Evolutionary conservation across 2,888 invertebrate species (phyloP), one percentile per base, ranked within the genome.

Genomic region (Plebejus melissa): DNA sequence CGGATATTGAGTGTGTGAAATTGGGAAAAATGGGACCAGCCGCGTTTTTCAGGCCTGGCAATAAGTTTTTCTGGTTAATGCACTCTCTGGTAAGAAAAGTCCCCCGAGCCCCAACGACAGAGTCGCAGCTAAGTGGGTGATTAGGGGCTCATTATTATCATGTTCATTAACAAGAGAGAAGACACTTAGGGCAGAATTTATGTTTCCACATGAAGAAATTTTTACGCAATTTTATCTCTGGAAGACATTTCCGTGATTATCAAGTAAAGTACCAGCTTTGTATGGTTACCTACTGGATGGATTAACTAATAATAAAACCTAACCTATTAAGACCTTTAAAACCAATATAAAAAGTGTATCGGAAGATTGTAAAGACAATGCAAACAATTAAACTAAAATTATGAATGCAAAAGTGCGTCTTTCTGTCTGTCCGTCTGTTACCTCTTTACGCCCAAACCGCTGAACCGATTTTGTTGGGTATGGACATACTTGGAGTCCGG

Each of bases 71-170:
- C 65, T 36, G 32, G 32, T 65, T 13, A 65, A 36, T 36, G 32
- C 32, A 65, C 32, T 16, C 65, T 22, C 60, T 11, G 60, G 32
- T 36, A 32, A 65, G 28, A 65, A 65, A 65, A 5, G 32, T 65
- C 65, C 65, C 32, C 32, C 4, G 65, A 46, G 46, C 9, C 9
- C 46, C 46, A 9, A 60, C 60, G 60, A 65, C 65, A 2, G 65
- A 16, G 13, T 16, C 32, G 13, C 11, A 28, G 60, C 65, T 65
- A 65, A 65, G 32, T 65, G 65, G 65, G 65, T 65, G 65, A 65
- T 65, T 65, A 65, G 65, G 32, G 65, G 32, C 65, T 36, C 65
- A 65, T 65, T 65, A 36, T 65, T 65, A 13, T 65, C 32, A 65
- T 36, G 65, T 65, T 65, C 65, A 65, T 65, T 65, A 65, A 13